Percentiles rank a stretch among this genome's conserved stretches.
Conservation (phyloP, 2,113 vertebrate species). For the Chaetodon auriga region DNA sequence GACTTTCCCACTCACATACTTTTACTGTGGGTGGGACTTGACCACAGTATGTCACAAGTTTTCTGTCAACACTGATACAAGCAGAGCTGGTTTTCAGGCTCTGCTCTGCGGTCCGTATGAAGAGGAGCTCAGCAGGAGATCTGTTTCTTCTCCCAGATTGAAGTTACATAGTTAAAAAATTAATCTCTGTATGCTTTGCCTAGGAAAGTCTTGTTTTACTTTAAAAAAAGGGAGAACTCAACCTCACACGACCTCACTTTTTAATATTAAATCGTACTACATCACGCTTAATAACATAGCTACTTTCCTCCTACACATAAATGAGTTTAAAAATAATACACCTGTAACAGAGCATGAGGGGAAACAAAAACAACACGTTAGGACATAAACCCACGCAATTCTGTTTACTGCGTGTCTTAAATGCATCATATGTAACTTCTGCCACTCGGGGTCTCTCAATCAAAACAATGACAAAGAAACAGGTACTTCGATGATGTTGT, state of each 20-base stretch:
- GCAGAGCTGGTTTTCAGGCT: conserved; percentile 6
- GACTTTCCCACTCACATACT: neutral
- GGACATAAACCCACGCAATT: neutral
- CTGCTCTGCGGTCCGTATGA: neutral
- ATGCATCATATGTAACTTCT: too few species aligned
- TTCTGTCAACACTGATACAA: neutral
- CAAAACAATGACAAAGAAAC: too few species aligned
- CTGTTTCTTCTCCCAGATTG: neutral
- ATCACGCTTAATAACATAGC: neutral
- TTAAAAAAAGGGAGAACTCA: neutral
- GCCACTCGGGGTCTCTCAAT: too few species aligned
- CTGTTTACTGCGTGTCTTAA: neutral
- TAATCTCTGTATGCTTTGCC: neutral
- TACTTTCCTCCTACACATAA: neutral
- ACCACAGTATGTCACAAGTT: neutral
- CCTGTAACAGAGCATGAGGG: neutral
- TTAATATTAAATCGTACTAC: neutral
- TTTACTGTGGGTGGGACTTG: neutral
- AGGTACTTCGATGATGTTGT: too few species aligned
- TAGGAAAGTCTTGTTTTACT: neutral
- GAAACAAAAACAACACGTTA: neutral
- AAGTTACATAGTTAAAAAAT: neutral
- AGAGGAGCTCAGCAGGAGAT: neutral
- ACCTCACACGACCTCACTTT: neutral
- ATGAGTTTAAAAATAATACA: neutral